Evolutionary conservation across 2,113 vertebrate species (phyloP).

Genomic region (Centrocercus urophasianus): DNA sequence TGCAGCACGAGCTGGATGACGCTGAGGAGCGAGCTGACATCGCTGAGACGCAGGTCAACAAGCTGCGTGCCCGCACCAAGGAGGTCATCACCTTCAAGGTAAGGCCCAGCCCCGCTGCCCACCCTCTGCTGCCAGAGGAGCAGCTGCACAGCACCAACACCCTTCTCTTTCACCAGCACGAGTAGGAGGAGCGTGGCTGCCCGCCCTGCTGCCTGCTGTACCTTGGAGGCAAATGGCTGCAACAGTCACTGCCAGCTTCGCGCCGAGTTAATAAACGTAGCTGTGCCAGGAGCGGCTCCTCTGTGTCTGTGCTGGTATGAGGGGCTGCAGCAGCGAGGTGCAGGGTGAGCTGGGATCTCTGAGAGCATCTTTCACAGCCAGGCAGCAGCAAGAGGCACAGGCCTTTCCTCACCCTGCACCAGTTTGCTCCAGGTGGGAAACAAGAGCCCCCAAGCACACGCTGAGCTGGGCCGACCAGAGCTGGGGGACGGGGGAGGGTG

Average conservation of each 20-base stretch:
- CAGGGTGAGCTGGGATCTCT: no score
- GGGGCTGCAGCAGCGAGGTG: background rate
- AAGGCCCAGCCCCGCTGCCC: background rate
- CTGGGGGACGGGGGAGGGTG: accelerated
- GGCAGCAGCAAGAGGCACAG: background rate
- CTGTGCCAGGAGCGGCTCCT: background rate
- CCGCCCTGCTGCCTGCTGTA: background rate
- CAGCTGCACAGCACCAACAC: background rate
- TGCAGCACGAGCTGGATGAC: conserved; percentile 90
- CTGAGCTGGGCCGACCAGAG: no score
- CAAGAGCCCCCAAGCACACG: background rate
- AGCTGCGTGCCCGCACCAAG: conserved; percentile 85
- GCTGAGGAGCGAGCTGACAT: conserved; percentile 90
- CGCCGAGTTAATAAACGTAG: background rate
- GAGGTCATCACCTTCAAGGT: conserved; percentile 80
- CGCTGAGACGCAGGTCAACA: conserved; percentile 89
- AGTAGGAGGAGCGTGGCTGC: background rate
- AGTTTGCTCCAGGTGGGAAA: background rate
- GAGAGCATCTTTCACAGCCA: background rate
- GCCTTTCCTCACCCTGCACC: background rate
- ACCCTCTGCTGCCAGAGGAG: background rate
- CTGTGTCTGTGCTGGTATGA: background rate
- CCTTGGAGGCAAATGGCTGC: conserved; percentile 26
- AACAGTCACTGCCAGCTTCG: conserved; percentile 44
- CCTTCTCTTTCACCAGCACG: conserved; percentile 20